phyloP scores from a whole-genome alignment of 2,113 vertebrate genomes.

The Zapus hudsonius region DNA sequence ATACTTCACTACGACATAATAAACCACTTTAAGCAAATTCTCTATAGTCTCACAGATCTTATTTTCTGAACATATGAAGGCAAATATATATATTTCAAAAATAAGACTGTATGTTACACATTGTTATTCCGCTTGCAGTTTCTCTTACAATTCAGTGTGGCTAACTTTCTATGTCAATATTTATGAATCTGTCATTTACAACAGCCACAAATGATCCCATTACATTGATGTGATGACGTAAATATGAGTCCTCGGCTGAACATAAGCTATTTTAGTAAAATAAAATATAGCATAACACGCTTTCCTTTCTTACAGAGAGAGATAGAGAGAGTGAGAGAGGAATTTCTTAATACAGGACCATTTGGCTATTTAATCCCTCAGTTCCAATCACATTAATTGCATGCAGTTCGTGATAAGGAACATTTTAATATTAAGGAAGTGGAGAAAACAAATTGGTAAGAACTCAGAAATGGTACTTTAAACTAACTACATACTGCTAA shows the following conservation, averaged over 20 bases:
- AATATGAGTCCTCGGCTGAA: constrained; percentile 3
- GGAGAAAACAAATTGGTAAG: neutral
- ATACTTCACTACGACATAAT: constrained; percentile 8
- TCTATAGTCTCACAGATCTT: neutral
- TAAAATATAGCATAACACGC: neutral
- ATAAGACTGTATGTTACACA: neutral
- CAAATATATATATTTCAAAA: constrained; percentile 51
- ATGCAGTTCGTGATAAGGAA: neutral
- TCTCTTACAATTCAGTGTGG: neutral
- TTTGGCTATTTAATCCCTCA: neutral
- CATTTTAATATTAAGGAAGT: neutral
- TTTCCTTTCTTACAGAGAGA: neutral
- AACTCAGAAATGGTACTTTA: neutral
- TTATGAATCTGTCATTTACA: constrained; percentile 28
- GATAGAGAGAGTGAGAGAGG: too few species aligned
- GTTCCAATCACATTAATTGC: neutral
- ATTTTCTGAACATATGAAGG: constrained; percentile 10
- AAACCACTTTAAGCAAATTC: constrained; percentile 33
- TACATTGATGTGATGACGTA: neutral
- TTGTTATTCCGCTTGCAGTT: neutral
- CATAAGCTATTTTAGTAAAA: constrained; percentile 29
- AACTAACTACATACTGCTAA: neutral
- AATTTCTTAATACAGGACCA: neutral
- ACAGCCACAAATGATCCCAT: neutral
- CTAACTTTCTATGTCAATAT: constrained; percentile 15